A percentile compares a stretch with the other conserved stretches of the same genome.
Evolutionary conservation across 2,888 invertebrate species (phyloP).

Genomic region (Serrognathus titanus): DNA sequence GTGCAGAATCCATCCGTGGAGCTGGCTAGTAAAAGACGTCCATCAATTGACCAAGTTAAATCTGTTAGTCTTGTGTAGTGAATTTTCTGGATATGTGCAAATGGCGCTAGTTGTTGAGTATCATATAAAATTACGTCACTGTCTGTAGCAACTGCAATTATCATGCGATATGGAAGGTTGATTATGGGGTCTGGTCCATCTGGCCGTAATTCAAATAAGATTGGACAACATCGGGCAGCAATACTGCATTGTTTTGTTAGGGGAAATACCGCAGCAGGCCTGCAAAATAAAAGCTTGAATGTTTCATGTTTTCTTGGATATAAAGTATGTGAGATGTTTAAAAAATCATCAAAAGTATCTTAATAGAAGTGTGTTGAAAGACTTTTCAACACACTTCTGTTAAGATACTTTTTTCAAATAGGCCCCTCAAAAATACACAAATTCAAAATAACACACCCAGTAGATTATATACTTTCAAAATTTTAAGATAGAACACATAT

Average conservation of each 20-base stretch:
- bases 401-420: no score
- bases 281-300: conserved; percentile 41
- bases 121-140: conserved; percentile 84
- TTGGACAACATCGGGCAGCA: conserved; percentile 78
- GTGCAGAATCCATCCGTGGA: conserved; percentile 91
- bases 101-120: conserved; percentile 77
- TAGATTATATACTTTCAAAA: no score
- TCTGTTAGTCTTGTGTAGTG: conserved; percentile 89
- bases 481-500: no score
- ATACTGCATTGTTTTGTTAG: conserved; percentile 78
- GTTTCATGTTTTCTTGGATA: no score
- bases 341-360: no score
- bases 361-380: no score
- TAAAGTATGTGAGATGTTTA: no score
- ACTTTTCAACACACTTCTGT: no score
- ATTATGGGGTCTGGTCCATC: conserved; percentile 55
- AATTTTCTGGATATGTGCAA: conserved; percentile 77
- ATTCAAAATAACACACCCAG: no score
- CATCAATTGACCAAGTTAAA: conserved; percentile 83
- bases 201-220: conserved; percentile 62
- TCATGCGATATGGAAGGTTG: conserved; percentile 70
- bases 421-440: no score
- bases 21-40: conserved; percentile 69
- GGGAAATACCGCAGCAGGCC: conserved; percentile 77
- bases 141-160: conserved; percentile 90